These are phyloP conservation scores for Thelaira solivaga DNA, from an alignment of 2,888 invertebrate genomes.

Conservation along the genomic window DNA sequence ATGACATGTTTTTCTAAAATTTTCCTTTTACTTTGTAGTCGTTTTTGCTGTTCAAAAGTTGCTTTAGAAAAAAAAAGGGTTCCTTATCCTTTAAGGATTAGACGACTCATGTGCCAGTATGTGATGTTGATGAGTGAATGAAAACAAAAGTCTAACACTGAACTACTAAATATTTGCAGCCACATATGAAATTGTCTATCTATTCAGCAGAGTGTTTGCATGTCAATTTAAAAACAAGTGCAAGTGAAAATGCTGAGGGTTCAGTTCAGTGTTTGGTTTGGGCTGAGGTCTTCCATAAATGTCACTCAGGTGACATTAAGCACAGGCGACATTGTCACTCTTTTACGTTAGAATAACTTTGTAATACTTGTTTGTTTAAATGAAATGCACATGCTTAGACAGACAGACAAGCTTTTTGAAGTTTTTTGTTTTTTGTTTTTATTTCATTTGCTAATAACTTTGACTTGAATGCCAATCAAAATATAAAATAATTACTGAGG, in stretches of 20 bases:
- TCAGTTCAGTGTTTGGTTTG: not conserved
- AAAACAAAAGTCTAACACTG: constrained; percentile 41
- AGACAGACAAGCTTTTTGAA: constrained; percentile 27
- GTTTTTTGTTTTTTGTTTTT: constrained; percentile 8
- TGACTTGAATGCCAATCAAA: constrained; percentile 54
- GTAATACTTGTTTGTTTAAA: constrained; percentile 24
- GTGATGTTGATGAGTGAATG: constrained; percentile 30
- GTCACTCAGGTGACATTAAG: constrained; percentile 63
- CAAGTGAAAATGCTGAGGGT: constrained; percentile 23
- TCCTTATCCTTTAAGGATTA: constrained; percentile 44
- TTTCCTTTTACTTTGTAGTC: not conserved
- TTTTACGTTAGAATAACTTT: constrained; percentile 35
- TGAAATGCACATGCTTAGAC: too few relatives aligned
- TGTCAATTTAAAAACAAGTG: constrained; percentile 15
- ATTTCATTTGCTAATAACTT: constrained; percentile 49
- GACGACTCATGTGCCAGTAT: constrained; percentile 14
- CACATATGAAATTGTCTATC: not conserved
- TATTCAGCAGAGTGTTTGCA: not conserved
- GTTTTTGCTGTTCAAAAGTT: not conserved
- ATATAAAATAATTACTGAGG: constrained; percentile 56
- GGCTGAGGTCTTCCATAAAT: constrained; percentile 60
- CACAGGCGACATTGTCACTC: constrained; percentile 57
- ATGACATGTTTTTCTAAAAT: constrained; percentile 28
- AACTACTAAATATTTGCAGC: constrained; percentile 1
- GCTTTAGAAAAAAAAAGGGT: not conserved